Conservation (phyloP, 1,140 invertebrate genomes). For the Dryas iulia region DNA sequence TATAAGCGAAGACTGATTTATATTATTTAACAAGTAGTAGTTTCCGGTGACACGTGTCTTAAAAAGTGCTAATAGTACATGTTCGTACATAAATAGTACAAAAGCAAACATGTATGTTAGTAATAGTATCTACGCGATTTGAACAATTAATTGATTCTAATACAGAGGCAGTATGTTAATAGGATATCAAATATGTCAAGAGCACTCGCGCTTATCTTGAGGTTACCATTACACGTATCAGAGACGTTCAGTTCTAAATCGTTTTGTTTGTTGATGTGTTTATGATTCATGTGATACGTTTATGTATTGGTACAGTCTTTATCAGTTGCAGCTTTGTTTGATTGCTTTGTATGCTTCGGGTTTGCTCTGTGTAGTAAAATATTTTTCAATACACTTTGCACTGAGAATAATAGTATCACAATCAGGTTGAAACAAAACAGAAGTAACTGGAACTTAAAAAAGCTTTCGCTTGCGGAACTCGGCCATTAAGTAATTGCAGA, state of each 20-base stretch:
- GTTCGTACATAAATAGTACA: no score
- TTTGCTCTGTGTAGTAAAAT: no score
- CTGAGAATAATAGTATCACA: no score
- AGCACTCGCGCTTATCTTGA: constrained; percentile 1
- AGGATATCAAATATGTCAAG: constrained; percentile 13
- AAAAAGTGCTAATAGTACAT: no score
- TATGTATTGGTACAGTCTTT: constrained; percentile 11
- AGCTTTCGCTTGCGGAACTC: background rate
- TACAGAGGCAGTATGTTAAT: background rate
- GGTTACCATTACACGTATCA: background rate
- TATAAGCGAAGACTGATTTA: background rate
- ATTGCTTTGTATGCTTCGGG: no score
- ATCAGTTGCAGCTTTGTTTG: no score
- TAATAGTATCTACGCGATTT: background rate
- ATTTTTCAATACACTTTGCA: no score
- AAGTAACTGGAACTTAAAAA: background rate
- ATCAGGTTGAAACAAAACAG: no score
- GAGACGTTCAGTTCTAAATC: background rate
- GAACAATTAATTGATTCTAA: background rate
- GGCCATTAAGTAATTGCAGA: background rate
- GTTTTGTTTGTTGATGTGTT: background rate
- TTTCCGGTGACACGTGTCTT: no score
- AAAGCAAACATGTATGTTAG: no score
- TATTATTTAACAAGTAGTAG: background rate
- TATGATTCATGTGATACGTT: constrained; percentile 6